Conservation (phyloP, 2,888 invertebrate genomes). For the Aspidapion aeneum region DNA sequence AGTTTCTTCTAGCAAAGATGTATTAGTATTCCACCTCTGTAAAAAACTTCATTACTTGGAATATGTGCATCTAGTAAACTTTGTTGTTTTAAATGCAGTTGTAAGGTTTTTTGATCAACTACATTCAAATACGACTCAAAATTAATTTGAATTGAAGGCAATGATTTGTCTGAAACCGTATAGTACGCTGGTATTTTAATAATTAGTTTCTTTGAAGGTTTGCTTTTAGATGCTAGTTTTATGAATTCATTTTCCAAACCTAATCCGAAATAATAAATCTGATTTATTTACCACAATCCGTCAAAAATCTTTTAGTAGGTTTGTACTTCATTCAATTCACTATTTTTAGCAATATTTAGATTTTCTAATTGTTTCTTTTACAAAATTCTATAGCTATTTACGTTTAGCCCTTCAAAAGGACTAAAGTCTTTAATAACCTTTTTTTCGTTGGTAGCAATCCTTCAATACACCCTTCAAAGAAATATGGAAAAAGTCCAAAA, state of each 20-base stretch:
- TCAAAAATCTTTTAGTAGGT: no score
- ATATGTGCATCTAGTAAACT: conserved; percentile 24
- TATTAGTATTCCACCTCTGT: conserved; percentile 46
- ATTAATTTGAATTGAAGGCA: conserved; percentile 59
- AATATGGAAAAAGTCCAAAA: conserved; percentile 43
- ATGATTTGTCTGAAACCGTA: conserved; percentile 66
- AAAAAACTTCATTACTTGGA: conserved; percentile 44
- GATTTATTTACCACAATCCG: no score
- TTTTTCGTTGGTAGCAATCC: conserved; percentile 45
- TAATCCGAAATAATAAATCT: conserved; percentile 64
- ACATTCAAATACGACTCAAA: conserved; percentile 47
- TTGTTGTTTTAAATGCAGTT: conserved; percentile 6
- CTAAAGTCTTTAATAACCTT: conserved; percentile 53
- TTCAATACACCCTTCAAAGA: conserved; percentile 49
- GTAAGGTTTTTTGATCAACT: conserved; percentile 42
- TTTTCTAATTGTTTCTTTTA: no score
- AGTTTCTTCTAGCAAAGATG: conserved; percentile 40
- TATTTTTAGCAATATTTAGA: no score
- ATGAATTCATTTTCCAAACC: conserved; percentile 67
- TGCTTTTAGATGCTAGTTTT: conserved; percentile 55
- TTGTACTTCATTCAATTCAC: no score
- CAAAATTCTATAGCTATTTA: conserved; percentile 52
- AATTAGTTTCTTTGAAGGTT: conserved; percentile 40
- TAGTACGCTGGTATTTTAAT: conserved; percentile 56
- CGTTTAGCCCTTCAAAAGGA: conserved; percentile 55